A percentile compares a stretch with the other conserved stretches of the same genome.
phyloP scores from a whole-genome alignment of 53 echinoderm and acorn worm genomes.

The Henricia sp. region DNA sequence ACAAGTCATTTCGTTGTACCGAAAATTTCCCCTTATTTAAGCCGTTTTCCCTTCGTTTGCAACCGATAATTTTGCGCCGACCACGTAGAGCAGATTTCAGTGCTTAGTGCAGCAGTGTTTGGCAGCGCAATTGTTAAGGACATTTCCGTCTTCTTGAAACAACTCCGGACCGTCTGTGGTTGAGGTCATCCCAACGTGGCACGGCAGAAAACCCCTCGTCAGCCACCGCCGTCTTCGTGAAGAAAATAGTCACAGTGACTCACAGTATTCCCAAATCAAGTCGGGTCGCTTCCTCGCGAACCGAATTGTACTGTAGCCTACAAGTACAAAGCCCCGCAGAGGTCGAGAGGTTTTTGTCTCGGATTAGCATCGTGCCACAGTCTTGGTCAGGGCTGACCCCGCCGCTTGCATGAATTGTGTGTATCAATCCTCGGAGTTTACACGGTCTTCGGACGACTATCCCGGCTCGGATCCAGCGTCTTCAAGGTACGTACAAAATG shows the following conservation, averaged over 20 bases:
- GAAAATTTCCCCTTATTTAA: slow-evolving; percentile 60
- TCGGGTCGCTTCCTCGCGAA: slow-evolving; percentile 34
- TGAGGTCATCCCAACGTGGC: slow-evolving; percentile 26
- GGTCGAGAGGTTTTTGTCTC: slow-evolving; percentile 43
- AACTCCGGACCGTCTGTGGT: slow-evolving; percentile 30
- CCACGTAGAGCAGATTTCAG: slow-evolving; percentile 48
- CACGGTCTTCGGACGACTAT: slow-evolving; percentile 54
- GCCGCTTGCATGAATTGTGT: slow-evolving; percentile 59
- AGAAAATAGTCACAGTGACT: slow-evolving; percentile 50
- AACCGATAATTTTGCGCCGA: slow-evolving; percentile 54
- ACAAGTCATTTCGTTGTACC: slow-evolving; percentile 66
- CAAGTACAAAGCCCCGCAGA: slow-evolving; percentile 8
- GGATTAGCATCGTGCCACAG: slow-evolving; percentile 50
- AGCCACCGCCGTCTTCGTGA: slow-evolving; percentile 34
- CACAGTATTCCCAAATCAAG: slow-evolving; percentile 25
- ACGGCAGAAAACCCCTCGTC: slow-evolving; percentile 1
- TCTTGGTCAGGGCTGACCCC: slow-evolving; percentile 55
- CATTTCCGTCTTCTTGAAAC: slow-evolving; percentile 26
- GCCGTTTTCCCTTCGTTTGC: slow-evolving; percentile 61
- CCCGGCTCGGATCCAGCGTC: slow-evolving; percentile 41
- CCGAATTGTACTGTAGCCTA: slow-evolving; percentile 9
- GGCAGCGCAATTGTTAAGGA: slow-evolving; percentile 6
- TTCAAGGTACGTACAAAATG: slow-evolving; percentile 21
- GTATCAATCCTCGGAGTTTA: slow-evolving; percentile 62
- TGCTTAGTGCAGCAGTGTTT: slow-evolving; percentile 49